Evolutionary conservation across 2,888 invertebrate species (phyloP).

Genomic region (Zaprionus lineosus): DNA sequence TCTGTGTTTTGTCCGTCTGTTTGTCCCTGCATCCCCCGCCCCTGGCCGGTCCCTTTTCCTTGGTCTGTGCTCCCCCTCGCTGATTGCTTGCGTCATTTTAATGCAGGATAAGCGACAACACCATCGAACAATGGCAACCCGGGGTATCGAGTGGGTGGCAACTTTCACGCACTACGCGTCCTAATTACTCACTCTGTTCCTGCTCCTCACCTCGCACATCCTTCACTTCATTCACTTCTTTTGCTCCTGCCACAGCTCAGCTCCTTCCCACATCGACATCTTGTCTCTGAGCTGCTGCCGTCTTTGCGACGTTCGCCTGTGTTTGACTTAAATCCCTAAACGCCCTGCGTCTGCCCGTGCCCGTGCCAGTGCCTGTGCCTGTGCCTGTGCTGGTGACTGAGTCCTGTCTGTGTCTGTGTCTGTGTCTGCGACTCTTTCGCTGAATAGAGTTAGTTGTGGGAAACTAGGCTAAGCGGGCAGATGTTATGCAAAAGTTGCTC

Average conservation of each 20-base stretch:
- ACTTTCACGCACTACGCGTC: constrained; percentile 61
- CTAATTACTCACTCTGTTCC: constrained; percentile 64
- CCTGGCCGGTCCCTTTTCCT: no score
- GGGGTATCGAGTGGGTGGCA: constrained; percentile 18
- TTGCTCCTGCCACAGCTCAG: not conserved
- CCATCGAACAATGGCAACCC: not conserved
- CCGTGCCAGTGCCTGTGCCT: constrained; percentile 3
- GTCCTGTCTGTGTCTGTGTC: no score
- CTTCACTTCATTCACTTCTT: constrained; percentile 19
- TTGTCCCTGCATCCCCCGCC: constrained; percentile 15
- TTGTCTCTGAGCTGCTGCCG: not conserved
- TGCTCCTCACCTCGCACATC: no score
- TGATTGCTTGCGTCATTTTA: constrained; percentile 48
- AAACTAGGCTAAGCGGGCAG: constrained; percentile 29
- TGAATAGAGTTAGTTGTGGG: constrained; percentile 24
- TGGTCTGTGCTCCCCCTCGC: no score
- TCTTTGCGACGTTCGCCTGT: constrained; percentile 5
- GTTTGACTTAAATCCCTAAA: constrained; percentile 60
- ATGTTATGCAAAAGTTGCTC: not conserved
- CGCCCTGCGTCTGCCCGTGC: constrained; percentile 38
- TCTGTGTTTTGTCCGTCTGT: constrained; percentile 15
- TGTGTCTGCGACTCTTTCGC: constrained; percentile 23
- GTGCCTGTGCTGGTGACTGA: not conserved
- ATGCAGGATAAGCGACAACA: constrained; percentile 17
- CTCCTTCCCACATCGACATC: constrained; percentile 1